Conservation (phyloP, 2,797 vertebrate genomes). For the Mallotus villosus region DNA sequence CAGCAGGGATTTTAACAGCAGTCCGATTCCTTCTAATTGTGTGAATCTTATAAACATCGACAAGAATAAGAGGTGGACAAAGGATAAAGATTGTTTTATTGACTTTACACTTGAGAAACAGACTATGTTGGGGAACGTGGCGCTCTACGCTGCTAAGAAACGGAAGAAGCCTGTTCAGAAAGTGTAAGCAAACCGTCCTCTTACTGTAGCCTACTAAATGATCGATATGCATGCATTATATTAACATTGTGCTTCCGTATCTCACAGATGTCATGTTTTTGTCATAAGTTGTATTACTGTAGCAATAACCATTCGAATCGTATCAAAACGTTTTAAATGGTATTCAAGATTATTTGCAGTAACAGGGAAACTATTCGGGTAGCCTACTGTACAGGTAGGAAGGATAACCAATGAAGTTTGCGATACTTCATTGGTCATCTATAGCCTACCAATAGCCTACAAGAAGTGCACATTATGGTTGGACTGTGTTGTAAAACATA, state of each 20-base stretch:
- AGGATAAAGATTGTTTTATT: constrained; percentile 22
- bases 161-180: constrained; percentile 82
- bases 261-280: neutral
- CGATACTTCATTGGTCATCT: too few relatives aligned
- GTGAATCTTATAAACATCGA: constrained; percentile 7
- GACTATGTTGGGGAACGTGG: constrained; percentile 65
- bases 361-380: neutral
- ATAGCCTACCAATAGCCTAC: too few relatives aligned
- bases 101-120: neutral
- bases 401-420: too few relatives aligned
- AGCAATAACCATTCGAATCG: neutral
- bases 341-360: too few relatives aligned
- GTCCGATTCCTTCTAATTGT: neutral
- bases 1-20: constrained; percentile 21
- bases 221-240: neutral
- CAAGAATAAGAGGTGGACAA: neutral
- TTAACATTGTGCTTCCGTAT: too few relatives aligned
- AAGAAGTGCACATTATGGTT: too few relatives aligned
- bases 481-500: too few relatives aligned
- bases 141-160: constrained; percentile 76
- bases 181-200: constrained; percentile 70
- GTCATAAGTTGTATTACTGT: too few relatives aligned
- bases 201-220: too few relatives aligned
- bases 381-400: neutral
- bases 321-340: neutral